Percentiles rank a stretch among this genome's conserved stretches.
Conservation (phyloP, 30 jellyfish, hydroid and myxozoan genomes). For the Morbakka virulenta region DNA sequence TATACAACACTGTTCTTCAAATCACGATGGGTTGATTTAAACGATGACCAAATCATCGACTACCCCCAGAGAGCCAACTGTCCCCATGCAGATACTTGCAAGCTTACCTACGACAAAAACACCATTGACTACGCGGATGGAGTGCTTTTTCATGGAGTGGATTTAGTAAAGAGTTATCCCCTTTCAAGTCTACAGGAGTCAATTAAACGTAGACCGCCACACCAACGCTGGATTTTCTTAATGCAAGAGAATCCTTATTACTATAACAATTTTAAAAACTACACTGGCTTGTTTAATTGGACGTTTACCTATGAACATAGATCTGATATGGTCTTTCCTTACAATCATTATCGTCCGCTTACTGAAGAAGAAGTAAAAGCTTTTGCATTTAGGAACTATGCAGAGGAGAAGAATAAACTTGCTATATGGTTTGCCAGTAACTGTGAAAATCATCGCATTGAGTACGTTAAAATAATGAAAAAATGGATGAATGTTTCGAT, state of each 20-base stretch:
- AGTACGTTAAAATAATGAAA: conserved; percentile 66
- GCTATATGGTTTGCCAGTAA: conserved; percentile 71
- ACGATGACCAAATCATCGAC: conserved; percentile 14
- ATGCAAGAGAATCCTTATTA: conserved; percentile 82
- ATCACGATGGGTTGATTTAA: conserved; percentile 42
- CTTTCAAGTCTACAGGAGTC: conserved; percentile 30
- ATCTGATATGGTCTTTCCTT: conserved; percentile 71
- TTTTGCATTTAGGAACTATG: conserved; percentile 60
- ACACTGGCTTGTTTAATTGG: conserved; percentile 81
- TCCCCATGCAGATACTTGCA: conserved; percentile 63
- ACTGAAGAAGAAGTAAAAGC: no score
- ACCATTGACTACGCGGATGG: conserved; percentile 54
- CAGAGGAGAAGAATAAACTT: conserved; percentile 44
- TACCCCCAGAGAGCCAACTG: conserved; percentile 43
- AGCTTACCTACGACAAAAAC: conserved; percentile 62
- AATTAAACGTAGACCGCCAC: conserved; percentile 20
- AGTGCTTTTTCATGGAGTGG: conserved; percentile 70
- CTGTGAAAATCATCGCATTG: conserved; percentile 61
- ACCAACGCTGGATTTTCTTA: conserved; percentile 84
- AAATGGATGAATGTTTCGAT: conserved; percentile 63
- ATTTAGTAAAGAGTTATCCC: conserved; percentile 20
- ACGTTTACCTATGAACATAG: conserved; percentile 70
- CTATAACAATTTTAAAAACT: background rate
- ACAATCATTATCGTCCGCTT: conserved; percentile 2
- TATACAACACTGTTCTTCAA: conserved; percentile 64